phyloP scores from a whole-genome alignment of 2,888 invertebrate genomes.

The Spatulosminthurus flaviceps region DNA sequence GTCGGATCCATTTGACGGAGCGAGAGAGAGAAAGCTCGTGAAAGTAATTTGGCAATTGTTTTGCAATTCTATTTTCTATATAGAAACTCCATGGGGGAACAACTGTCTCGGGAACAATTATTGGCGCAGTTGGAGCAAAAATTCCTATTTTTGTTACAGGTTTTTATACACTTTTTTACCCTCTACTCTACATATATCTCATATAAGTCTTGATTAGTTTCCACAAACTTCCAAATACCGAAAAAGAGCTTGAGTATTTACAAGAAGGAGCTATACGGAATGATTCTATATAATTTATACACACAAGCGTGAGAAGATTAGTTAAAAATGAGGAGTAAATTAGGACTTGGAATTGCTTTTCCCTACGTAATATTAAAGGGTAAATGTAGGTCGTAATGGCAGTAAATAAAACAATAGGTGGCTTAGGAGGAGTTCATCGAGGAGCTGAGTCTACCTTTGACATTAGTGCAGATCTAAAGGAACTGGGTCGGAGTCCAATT shows the following conservation, averaged over 20 bases:
- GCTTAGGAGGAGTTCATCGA: conserved; percentile 93
- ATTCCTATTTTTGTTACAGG: conserved; percentile 96
- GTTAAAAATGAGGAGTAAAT: background rate
- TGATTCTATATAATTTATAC: no score
- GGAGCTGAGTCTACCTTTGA: conserved; percentile 87
- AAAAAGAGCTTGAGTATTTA: no score
- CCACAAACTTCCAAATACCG: no score
- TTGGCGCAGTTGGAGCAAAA: conserved; percentile 81
- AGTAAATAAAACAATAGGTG: conserved; percentile 66
- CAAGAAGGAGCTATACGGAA: no score
- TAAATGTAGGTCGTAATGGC: background rate
- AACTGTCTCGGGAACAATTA: conserved; percentile 93
- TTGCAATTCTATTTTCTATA: conserved; percentile 47
- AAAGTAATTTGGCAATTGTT: conserved; percentile 22
- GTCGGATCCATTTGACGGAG: background rate
- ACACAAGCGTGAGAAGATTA: no score
- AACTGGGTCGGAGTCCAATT: conserved; percentile 85
- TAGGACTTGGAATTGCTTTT: background rate
- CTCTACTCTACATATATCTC: no score
- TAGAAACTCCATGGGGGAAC: conserved; percentile 85
- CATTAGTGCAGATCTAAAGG: conserved; percentile 92
- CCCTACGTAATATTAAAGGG: background rate
- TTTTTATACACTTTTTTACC: no score
- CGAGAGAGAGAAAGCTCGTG: no score
- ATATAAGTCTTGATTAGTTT: no score